phyloP scores from a whole-genome alignment of 2,797 vertebrate species.

The Phylloscopus collybita region DNA sequence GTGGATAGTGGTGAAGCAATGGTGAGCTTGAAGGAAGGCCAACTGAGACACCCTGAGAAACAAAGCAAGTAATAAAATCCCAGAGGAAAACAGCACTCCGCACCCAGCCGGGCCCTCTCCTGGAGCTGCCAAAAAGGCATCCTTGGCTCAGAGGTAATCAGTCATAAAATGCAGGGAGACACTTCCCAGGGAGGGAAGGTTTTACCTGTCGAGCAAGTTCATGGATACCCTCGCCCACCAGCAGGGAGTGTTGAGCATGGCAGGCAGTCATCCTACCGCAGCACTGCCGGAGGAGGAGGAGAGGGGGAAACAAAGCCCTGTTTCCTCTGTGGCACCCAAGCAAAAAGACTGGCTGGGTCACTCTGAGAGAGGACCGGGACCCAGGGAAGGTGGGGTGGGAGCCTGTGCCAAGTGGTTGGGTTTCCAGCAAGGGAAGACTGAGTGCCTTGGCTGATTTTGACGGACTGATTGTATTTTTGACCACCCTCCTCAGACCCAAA shows the following conservation, averaged over 20 bases:
- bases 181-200: slow-evolving; percentile 37
- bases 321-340: not conserved
- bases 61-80: not conserved
- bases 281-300: not conserved
- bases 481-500: not conserved
- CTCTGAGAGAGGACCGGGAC: not conserved
- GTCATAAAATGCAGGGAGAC: not conserved
- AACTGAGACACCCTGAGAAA: slow-evolving; percentile 24
- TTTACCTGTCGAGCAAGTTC: slow-evolving; percentile 19
- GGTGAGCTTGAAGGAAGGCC: slow-evolving; percentile 8
- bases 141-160: slow-evolving; percentile 38
- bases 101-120: not conserved
- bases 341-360: not conserved
- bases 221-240: not conserved
- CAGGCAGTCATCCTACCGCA: rapidly evolving
- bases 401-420: not conserved
- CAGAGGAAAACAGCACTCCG: not conserved
- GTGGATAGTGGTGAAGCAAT: not conserved
- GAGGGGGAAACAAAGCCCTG: not conserved
- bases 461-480: not conserved
- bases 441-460: not conserved
- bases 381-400: not conserved
- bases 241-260: not conserved
- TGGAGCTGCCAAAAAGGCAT: slow-evolving; percentile 21
- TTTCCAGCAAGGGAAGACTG: not conserved